A percentile compares a stretch with the other conserved stretches of the same genome.
Conservation (phyloP, 2,797 vertebrate species). For the Chiroxiphia lanceolata region DNA sequence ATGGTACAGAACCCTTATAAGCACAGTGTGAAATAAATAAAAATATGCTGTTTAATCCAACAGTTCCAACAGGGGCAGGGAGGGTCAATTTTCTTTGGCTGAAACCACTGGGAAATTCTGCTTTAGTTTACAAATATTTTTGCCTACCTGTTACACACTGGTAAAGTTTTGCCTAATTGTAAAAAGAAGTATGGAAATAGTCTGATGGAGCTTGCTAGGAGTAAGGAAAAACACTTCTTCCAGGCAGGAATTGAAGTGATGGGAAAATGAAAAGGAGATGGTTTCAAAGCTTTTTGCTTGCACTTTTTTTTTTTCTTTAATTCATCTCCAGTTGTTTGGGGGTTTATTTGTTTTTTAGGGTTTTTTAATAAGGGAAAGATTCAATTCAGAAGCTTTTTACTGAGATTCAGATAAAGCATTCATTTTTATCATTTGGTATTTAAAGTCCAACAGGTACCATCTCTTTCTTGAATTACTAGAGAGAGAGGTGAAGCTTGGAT, state of each 20-base stretch:
- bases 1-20: background rate
- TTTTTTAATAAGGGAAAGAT: background rate
- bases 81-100: background rate
- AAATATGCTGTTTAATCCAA: background rate
- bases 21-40: background rate
- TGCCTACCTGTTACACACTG: background rate
- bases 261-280: background rate
- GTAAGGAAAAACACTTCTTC: background rate
- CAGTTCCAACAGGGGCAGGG: background rate
- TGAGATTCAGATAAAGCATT: background rate
- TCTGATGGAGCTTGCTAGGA: background rate
- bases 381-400: background rate
- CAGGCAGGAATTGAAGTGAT: background rate
- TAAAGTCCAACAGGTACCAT: background rate
- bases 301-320: background rate
- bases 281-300: background rate
- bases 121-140: background rate
- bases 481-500: background rate
- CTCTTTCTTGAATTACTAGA: background rate
- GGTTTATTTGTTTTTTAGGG: background rate
- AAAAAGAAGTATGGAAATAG: background rate
- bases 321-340: background rate
- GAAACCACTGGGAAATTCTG: background rate
- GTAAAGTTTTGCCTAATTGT: background rate
- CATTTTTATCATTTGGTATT: background rate